A percentile compares a stretch with the other conserved stretches of the same genome.
Conservation (phyloP, 2,113 vertebrate species). For the Cinclus mexicanus region DNA sequence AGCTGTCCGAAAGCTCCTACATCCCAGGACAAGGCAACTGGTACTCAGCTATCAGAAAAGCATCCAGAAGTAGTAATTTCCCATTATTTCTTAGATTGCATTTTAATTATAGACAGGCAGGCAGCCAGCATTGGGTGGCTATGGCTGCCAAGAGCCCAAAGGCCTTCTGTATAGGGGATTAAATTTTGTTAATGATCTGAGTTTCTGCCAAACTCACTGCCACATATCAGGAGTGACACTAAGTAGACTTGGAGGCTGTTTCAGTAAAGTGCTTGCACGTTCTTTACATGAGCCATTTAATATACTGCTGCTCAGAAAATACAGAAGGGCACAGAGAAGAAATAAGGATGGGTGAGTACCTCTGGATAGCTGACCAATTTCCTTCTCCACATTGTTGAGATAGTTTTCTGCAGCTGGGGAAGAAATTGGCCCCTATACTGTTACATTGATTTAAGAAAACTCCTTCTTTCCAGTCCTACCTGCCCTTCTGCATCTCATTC, state of each 20-base stretch:
- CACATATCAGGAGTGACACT: background rate
- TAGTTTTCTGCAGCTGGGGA: background rate
- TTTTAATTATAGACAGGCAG: conserved; percentile 39
- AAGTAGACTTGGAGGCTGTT: conserved; percentile 16
- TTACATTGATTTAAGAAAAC: background rate
- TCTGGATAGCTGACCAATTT: background rate
- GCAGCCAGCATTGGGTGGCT: background rate
- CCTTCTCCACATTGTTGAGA: background rate
- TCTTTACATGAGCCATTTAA: conserved; percentile 13
- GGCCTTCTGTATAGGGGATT: background rate
- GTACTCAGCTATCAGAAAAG: background rate
- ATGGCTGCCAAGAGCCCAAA: background rate
- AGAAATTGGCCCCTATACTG: background rate
- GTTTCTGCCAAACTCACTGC: conserved; percentile 9
- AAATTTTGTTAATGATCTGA: conserved; percentile 18
- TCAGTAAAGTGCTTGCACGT: background rate
- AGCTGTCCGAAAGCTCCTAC: background rate
- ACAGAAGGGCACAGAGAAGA: background rate
- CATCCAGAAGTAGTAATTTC: conserved; percentile 14
- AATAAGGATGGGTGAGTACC: background rate
- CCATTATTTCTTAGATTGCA: conserved; percentile 31
- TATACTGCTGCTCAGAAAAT: background rate
- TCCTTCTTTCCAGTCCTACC: background rate
- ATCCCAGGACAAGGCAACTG: background rate
- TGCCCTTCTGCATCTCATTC: background rate